Evolutionary conservation across 2,888 invertebrate species (phyloP).

Genomic region (Apamea anceps): DNA sequence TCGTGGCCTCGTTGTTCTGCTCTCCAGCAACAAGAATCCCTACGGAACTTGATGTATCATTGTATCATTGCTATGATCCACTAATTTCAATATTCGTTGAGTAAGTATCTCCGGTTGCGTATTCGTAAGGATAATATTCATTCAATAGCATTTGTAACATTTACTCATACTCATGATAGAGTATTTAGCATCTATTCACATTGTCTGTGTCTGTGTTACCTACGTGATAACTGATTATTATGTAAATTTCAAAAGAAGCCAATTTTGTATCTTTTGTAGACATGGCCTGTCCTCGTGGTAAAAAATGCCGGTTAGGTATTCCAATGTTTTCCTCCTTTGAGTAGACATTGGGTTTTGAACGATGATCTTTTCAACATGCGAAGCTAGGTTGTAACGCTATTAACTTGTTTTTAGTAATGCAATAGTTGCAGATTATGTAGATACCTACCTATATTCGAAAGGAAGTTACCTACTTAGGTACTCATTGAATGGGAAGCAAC

Average conservation of each 20-base stretch:
- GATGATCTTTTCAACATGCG: slow-evolving; percentile 32
- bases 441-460: slow-evolving; percentile 29
- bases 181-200: slow-evolving; percentile 5
- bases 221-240: slow-evolving; percentile 20
- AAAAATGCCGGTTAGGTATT: slow-evolving; percentile 15
- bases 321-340: slow-evolving; percentile 27
- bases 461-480: slow-evolving; percentile 38
- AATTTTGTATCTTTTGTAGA: slow-evolving; percentile 24
- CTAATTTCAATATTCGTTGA: neutral
- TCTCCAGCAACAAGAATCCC: neutral
- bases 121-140: neutral
- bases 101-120: neutral
- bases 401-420: slow-evolving; percentile 20
- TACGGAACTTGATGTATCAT: neutral
- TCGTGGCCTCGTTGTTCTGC: neutral
- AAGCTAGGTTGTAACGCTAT: slow-evolving; percentile 9
- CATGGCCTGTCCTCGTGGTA: slow-evolving; percentile 1
- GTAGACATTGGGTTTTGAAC: neutral
- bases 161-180: slow-evolving; percentile 8
- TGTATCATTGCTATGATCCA: neutral
- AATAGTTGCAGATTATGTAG: slow-evolving; percentile 18
- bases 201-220: slow-evolving; percentile 12
- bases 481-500: slow-evolving; percentile 54
- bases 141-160: slow-evolving; percentile 5
- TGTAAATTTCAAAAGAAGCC: slow-evolving; percentile 19